Conservation (phyloP, 2,888 invertebrate species). For the Lymantria dispar region DNA sequence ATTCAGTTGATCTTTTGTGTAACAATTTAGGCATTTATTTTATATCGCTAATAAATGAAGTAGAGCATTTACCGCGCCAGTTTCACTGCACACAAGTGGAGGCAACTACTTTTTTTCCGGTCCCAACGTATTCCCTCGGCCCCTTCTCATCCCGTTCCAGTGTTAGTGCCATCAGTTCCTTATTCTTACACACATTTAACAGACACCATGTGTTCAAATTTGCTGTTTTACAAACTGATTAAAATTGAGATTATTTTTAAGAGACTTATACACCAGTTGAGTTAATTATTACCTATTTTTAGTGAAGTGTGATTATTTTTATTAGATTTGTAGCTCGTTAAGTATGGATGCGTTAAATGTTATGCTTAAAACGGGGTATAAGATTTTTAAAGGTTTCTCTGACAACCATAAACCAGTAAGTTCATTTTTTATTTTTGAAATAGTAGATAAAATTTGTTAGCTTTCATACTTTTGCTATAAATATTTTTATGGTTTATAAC, state of each 20-base stretch:
- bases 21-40: constrained; percentile 15
- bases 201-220: constrained; percentile 59
- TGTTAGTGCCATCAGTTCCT: constrained; percentile 60
- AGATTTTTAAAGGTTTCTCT: constrained; percentile 71
- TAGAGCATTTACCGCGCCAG: constrained; percentile 58
- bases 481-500: too few species aligned
- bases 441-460: too few species aligned
- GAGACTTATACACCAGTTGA: constrained; percentile 13
- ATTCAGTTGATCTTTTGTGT: constrained; percentile 8
- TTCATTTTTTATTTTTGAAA: constrained; percentile 22
- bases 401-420: constrained; percentile 70
- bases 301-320: constrained; percentile 18
- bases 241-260: constrained; percentile 13
- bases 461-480: too few species aligned
- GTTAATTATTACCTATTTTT: constrained; percentile 12
- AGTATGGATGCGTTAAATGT: constrained; percentile 70
- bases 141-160: constrained; percentile 56
- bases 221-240: constrained; percentile 19
- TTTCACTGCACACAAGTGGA: constrained; percentile 53
- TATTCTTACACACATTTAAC: constrained; percentile 61
- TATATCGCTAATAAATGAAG: constrained; percentile 36
- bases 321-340: constrained; percentile 20
- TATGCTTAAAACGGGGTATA: constrained; percentile 72
- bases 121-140: constrained; percentile 73
- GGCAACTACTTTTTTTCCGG: constrained; percentile 74